phyloP scores from a whole-genome alignment of 2,888 invertebrate species.

The Sisyra terminalis region DNA sequence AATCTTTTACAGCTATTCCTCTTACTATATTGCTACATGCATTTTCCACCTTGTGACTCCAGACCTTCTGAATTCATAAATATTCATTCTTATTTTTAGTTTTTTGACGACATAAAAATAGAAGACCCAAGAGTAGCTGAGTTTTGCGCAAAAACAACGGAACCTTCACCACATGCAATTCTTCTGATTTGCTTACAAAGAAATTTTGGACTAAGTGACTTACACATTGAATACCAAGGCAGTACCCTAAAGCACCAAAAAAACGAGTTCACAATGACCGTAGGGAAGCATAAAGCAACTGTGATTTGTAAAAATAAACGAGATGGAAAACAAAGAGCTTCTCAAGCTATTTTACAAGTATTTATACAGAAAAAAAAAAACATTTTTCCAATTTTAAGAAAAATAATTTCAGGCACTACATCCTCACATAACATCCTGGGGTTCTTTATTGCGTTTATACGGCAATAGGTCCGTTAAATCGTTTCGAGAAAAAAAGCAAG shows the following conservation, averaged over 20 bases:
- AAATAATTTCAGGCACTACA: conserved; percentile 69
- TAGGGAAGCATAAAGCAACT: conserved; percentile 79
- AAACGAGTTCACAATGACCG: conserved; percentile 87
- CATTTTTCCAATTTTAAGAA: no score
- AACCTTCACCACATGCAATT: conserved; percentile 88
- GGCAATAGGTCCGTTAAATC: conserved; percentile 82
- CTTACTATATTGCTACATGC: no score
- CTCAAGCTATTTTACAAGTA: conserved; percentile 83
- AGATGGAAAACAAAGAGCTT: conserved; percentile 90
- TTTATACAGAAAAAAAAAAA: conserved; percentile 3
- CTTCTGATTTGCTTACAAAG: conserved; percentile 80
- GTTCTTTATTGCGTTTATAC: conserved; percentile 81
- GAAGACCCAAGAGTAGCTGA: conserved; percentile 89
- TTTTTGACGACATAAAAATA: conserved; percentile 85
- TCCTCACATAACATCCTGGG: conserved; percentile 90
- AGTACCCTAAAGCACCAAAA: conserved; percentile 79
- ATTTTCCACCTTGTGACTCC: no score
- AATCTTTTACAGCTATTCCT: no score
- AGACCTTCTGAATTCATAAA: no score
- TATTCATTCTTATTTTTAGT: conserved; percentile 27
- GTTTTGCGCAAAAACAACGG: conserved; percentile 91
- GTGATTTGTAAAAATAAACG: conserved; percentile 92
- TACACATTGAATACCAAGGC: conserved; percentile 73
- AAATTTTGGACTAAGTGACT: conserved; percentile 82
- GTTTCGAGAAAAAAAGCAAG: conserved; percentile 80